Percentiles rank a stretch among this genome's conserved stretches.
phyloP scores from a whole-genome alignment of 2,113 vertebrate genomes.

The Bubo bubo region DNA sequence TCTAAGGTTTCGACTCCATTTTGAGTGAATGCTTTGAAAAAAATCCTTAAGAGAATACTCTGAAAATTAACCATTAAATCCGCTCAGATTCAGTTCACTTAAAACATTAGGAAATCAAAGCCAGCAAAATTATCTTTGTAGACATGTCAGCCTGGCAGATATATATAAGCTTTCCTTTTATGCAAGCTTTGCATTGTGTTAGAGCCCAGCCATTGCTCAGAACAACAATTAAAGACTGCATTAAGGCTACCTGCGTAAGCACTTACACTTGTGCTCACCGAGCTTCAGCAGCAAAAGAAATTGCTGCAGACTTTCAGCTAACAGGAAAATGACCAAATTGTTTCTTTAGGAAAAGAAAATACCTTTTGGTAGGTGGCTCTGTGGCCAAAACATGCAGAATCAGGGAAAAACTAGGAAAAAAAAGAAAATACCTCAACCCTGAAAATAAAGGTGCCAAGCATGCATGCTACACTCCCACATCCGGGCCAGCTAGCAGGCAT shows the following conservation, averaged over 20 bases:
- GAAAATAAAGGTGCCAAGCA: not conserved
- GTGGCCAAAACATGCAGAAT: not conserved
- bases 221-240: not conserved
- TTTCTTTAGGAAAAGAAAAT: not conserved
- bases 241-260: not conserved
- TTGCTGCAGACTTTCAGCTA: not conserved
- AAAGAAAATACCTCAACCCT: not conserved
- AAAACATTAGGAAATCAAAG: not conserved
- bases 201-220: not conserved
- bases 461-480: fast-evolving
- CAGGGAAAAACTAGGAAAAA: not conserved
- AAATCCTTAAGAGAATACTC: not conserved
- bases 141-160: not conserved
- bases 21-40: not conserved
- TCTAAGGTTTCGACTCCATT: not conserved
- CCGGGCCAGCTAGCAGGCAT: not conserved
- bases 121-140: not conserved
- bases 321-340: not conserved
- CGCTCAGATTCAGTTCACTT: not conserved
- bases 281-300: not conserved
- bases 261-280: not conserved
- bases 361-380: not conserved
- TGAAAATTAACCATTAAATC: not conserved
- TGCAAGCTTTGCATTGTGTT: not conserved
- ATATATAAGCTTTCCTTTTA: not conserved